Percentiles rank a stretch among this genome's conserved stretches.
phyloP scores from a whole-genome alignment of 1,140 invertebrate species.

The Brachionus calyciflorus region DNA sequence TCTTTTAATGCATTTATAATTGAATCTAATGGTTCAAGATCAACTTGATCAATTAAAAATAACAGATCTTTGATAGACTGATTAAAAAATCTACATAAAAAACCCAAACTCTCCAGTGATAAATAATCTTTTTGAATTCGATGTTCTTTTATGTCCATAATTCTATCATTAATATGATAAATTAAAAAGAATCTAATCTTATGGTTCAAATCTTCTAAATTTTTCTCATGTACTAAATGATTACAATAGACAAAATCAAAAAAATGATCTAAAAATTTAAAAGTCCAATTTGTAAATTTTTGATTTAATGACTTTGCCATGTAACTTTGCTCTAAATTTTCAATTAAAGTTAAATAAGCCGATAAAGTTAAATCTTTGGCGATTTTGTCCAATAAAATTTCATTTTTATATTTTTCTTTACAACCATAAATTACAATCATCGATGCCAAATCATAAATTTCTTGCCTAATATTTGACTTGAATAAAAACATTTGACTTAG shows the following conservation, averaged over 20 bases:
- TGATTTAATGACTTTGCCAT: no score
- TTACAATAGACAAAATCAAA: slow-evolving; percentile 10
- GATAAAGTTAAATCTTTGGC: neutral
- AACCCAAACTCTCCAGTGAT: neutral
- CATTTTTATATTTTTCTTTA: neutral
- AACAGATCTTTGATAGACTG: neutral
- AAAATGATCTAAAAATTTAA: neutral
- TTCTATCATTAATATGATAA: neutral
- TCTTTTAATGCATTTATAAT: neutral
- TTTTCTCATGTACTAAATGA: neutral
- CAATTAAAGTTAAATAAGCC: neutral
- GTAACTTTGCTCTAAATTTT: neutral
- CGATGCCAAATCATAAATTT: neutral
- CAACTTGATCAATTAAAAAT: neutral
- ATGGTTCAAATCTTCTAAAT: neutral
- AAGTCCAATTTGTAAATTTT: slow-evolving; percentile 19
- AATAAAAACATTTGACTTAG: neutral
- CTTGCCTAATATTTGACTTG: neutral
- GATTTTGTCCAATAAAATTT: neutral
- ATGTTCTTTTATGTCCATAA: neutral
- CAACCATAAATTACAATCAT: slow-evolving; percentile 8
- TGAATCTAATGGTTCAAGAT: neutral
- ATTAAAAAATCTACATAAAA: neutral
- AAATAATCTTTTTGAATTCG: slow-evolving; percentile 5
- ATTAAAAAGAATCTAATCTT: neutral